phyloP scores from a whole-genome alignment of 2,797 vertebrate genomes.

The Megalops cyprinoides region DNA sequence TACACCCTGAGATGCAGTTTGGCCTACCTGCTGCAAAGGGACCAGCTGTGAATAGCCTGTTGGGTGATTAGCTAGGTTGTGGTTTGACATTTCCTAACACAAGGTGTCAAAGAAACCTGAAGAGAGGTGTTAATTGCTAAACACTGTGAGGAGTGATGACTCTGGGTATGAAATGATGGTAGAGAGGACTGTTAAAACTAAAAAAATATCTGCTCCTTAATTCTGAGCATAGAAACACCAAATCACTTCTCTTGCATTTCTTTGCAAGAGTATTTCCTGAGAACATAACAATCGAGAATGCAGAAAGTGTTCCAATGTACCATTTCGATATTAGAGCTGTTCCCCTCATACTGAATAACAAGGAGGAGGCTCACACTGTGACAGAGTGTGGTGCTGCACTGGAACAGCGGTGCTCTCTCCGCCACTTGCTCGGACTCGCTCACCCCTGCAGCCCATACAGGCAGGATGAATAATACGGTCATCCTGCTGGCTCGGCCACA shows the following conservation, averaged over 20 bases:
- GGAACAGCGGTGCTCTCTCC: not conserved
- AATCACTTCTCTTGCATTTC: no score
- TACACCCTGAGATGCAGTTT: no score
- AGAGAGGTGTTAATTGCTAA: not conserved
- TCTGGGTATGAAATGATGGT: no score
- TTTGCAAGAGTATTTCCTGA: no score
- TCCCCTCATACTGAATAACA: not conserved
- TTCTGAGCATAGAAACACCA: no score
- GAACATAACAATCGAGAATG: not conserved
- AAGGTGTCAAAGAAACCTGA: not conserved
- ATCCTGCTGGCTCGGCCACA: not conserved
- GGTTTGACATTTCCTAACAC: not conserved
- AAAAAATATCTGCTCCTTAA: no score
- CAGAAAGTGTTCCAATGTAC: not conserved
- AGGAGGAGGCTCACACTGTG: not conserved
- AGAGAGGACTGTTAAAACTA: no score
- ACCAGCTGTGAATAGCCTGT: not conserved
- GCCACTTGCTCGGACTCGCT: not conserved
- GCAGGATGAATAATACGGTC: not conserved
- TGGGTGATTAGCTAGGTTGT: not conserved
- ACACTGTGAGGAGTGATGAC: no score
- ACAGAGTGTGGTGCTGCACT: not conserved
- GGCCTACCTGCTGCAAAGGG: no score
- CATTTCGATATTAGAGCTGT: not conserved
- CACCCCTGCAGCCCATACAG: slow-evolving; percentile 7